These are phyloP conservation scores for Sminthurides bifidus DNA, from an alignment of 1,140 invertebrate genomes.

Conservation along the genomic window DNA sequence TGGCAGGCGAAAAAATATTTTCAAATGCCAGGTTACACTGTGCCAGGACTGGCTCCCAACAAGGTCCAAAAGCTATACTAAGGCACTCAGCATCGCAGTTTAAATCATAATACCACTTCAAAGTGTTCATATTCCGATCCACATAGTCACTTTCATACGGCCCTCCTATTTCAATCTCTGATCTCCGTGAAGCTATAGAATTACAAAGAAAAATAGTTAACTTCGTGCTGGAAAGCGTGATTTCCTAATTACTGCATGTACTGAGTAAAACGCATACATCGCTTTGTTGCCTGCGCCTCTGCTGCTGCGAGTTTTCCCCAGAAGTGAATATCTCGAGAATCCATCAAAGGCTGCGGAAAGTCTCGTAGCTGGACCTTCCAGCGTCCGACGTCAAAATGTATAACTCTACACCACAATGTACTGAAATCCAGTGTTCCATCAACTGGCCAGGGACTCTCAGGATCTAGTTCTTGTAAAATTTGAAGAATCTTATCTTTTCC, in stretches of 20 bases:
- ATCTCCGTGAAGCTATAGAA: slow-evolving; percentile 41
- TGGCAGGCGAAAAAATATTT: slow-evolving; percentile 69
- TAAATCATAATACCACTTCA: slow-evolving; percentile 98
- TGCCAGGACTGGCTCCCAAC: slow-evolving; percentile 95
- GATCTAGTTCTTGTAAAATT: slow-evolving; percentile 67
- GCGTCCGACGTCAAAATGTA: slow-evolving; percentile 63
- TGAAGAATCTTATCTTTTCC: slow-evolving; percentile 62
- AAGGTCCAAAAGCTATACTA: slow-evolving; percentile 89
- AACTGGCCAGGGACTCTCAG: slow-evolving; percentile 78
- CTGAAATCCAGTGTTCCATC: slow-evolving; percentile 80
- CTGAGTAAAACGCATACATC: slow-evolving; percentile 43
- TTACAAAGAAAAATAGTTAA: neutral
- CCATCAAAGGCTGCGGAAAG: slow-evolving; percentile 83
- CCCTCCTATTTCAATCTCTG: slow-evolving; percentile 40
- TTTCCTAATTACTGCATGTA: neutral
- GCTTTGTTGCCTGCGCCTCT: slow-evolving; percentile 65
- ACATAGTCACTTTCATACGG: slow-evolving; percentile 41
- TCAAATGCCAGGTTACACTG: slow-evolving; percentile 83
- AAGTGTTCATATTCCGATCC: slow-evolving; percentile 69
- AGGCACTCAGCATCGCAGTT: slow-evolving; percentile 81
- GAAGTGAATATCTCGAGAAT: slow-evolving; percentile 66
- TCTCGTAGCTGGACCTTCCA: slow-evolving; percentile 87
- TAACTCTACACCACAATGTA: slow-evolving; percentile 81
- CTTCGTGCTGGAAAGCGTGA: neutral
- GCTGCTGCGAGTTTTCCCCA: slow-evolving; percentile 84